Percentiles rank a stretch among this genome's conserved stretches.
These are phyloP conservation scores for Paramormyrops hopkinsi DNA, from an alignment of 2,797 vertebrate species.

Conservation along the genomic window DNA sequence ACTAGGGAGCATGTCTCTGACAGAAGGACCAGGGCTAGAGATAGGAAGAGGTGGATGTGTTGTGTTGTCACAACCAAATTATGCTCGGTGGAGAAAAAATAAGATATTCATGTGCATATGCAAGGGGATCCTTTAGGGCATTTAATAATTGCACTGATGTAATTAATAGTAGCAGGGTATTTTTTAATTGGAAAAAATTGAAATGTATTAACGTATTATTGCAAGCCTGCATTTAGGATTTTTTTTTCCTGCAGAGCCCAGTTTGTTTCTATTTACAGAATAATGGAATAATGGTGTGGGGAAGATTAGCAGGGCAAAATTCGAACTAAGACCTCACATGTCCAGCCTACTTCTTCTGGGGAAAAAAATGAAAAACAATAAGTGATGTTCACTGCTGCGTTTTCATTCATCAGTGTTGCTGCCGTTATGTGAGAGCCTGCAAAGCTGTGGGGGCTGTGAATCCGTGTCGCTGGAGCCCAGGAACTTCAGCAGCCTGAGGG, in stretches of 20 bases:
- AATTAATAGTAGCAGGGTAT: not conserved
- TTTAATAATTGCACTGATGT: slow-evolving; percentile 1
- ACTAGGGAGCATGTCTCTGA: not conserved
- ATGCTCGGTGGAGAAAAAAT: not conserved
- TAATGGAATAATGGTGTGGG: not conserved
- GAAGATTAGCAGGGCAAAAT: not conserved
- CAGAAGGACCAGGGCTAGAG: not conserved
- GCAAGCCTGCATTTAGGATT: not conserved
- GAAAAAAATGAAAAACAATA: not conserved
- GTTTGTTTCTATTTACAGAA: not conserved
- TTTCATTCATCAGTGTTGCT: not conserved
- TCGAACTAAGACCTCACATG: not conserved
- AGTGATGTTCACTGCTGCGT: not conserved
- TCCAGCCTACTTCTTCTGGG: not conserved
- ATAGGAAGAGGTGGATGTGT: not conserved
- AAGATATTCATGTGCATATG: not conserved
- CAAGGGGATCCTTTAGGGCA: not conserved
- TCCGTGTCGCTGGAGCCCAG: not conserved
- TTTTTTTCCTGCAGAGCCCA: not conserved
- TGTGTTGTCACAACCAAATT: not conserved
- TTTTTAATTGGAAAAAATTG: not conserved
- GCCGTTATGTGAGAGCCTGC: not conserved
- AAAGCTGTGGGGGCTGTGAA: not conserved
- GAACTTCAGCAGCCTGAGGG: not conserved
- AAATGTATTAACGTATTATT: not conserved